A percentile compares a stretch with the other conserved stretches of the same genome.
Conservation (phyloP, 2,113 vertebrate species). For the Pseudopipra pipra region DNA sequence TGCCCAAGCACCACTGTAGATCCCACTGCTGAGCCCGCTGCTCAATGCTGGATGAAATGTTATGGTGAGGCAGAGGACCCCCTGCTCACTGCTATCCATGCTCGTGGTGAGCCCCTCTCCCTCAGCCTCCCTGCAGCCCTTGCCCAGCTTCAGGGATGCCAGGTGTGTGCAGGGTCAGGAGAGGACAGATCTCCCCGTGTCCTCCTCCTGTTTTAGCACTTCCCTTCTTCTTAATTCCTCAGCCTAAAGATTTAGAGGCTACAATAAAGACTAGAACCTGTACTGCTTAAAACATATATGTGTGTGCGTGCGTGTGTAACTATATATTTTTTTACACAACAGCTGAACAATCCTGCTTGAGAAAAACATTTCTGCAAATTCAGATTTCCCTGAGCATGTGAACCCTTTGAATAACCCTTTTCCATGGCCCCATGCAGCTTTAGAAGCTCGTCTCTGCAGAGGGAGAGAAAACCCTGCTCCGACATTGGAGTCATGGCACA, state of each 20-base stretch:
- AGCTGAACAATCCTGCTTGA: background rate
- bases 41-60: fast-evolving
- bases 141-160: fast-evolving
- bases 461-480: background rate
- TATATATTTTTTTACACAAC: background rate
- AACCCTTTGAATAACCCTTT: background rate
- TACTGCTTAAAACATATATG: background rate
- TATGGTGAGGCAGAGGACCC: background rate
- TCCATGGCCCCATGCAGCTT: background rate
- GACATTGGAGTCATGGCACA: background rate
- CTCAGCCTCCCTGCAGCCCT: background rate
- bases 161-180: background rate
- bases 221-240: background rate
- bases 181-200: background rate
- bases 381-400: background rate
- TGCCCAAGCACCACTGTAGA: background rate
- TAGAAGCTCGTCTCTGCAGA: background rate
- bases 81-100: fast-evolving
- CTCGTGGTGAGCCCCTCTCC: background rate
- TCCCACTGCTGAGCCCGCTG: background rate
- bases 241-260: background rate
- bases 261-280: background rate
- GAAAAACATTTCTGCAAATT: background rate
- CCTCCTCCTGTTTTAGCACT: background rate
- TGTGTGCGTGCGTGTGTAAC: background rate